Evolutionary conservation across 2,797 vertebrate genomes (phyloP), one percentile per base, ranked within the genome.

Genomic region (Phrynocephalus vlangalii): DNA sequence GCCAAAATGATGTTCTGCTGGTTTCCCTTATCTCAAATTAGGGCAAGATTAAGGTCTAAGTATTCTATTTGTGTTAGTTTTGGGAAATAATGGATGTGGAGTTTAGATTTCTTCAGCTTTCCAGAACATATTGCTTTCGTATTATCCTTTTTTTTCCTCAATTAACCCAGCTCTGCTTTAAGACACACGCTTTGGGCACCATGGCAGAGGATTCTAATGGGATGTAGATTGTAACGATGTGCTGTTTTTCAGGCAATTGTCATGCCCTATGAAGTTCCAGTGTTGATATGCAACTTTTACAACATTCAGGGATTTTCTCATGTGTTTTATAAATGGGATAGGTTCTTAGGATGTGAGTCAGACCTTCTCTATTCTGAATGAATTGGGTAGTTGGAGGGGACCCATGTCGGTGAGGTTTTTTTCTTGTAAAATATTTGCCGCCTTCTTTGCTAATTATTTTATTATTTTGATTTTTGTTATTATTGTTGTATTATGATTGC

Each of bases 21-120:
- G 84, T 81, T 91, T 91, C 33, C 81, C 89, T 94, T 93, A 92
- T 91, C 92, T 95, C 92, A 90, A 92, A 93, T 94, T 90, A 87
- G 88, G 73, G 0, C 84, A 90, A 91, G 88, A 92, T 92, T 89
- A 90, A 91, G 91, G 70, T 90, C 94, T 89, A 26, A 81, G 79
- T 79, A 52, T 89, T 88, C 85, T 90, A 87, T 75, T 89, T 91
- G 30, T 88, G 73, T 90, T 90, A 76, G 86, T 44, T 87, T 94
- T 93, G 22, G 85, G 90, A 90, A 93, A 91, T 88, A 90, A 85
- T 92, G 85, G 71, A 70, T 91, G 82, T 90, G 50, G 86, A 5
- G 11, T 87, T 90, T 88, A 56, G 79, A 10, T 81, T 90, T 91
- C 67, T 60, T 72, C 90, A 87, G 67, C 66, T 73, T 91, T 71